Conservation (phyloP, 1,140 invertebrate species). For the Drosophila nigromelanica region DNA sequence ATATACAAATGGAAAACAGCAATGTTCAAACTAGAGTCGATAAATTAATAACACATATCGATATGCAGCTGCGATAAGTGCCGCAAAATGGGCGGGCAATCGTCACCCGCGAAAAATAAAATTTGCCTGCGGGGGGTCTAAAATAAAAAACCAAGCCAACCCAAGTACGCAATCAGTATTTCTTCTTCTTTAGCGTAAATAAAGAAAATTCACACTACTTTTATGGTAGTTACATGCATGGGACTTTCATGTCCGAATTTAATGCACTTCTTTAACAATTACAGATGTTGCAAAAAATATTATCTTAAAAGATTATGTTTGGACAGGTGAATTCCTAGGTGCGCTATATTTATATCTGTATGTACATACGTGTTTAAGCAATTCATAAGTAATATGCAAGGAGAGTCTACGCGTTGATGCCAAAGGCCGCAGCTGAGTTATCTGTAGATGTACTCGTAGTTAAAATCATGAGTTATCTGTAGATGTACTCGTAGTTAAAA, state of each 20-base stretch:
- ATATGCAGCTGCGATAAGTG: neutral
- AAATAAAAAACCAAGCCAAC: no score
- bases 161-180: neutral
- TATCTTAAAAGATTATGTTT: neutral
- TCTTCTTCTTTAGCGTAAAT: neutral
- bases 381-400: neutral
- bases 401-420: neutral
- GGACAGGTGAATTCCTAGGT: neutral
- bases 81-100: neutral
- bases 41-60: neutral
- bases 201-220: no score
- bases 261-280: neutral
- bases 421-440: neutral
- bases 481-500: neutral
- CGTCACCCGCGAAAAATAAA: neutral
- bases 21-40: neutral
- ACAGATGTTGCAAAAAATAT: neutral
- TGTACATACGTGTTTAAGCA: neutral
- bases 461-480: neutral
- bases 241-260: neutral
- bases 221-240: neutral
- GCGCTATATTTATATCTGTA: slow-evolving; percentile 3
- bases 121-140: neutral
- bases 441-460: neutral
- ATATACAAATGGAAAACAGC: neutral